These are phyloP conservation scores for Tauraco erythrolophus DNA, from an alignment of 2,113 vertebrate genomes.

Conservation along the genomic window DNA sequence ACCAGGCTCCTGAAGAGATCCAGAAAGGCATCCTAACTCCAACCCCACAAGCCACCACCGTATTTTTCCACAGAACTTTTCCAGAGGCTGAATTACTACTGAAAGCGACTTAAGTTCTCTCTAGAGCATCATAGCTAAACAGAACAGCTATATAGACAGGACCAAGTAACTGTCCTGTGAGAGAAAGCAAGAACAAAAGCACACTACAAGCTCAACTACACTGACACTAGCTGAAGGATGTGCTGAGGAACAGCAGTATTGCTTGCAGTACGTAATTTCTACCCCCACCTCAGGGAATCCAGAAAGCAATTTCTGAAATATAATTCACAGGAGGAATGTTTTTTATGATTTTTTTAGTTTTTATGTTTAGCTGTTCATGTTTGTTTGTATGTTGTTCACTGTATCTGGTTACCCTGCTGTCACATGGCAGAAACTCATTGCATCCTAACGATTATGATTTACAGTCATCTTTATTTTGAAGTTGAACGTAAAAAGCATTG, in stretches of 20 bases:
- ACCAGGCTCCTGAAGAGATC: neutral
- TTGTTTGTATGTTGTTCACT: neutral
- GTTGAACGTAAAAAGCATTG: neutral
- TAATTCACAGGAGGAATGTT: neutral
- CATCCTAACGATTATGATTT: neutral
- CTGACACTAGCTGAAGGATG: neutral
- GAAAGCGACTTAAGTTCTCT: neutral
- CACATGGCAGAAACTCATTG: neutral
- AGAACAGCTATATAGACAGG: neutral
- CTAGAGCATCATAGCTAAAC: neutral
- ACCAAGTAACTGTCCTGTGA: neutral
- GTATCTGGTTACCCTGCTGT: neutral
- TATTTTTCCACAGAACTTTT: neutral
- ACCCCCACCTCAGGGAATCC: rapidly evolving
- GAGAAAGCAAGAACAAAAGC: neutral
- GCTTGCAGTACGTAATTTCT: neutral
- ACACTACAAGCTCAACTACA: neutral
- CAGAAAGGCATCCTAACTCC: neutral
- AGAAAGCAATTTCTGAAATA: neutral
- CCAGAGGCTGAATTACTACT: neutral
- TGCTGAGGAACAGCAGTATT: neutral
- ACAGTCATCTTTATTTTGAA: neutral
- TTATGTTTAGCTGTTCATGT: neutral
- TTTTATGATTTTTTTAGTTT: neutral
- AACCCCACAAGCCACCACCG: neutral